Evolutionary conservation across 64 coral and sea anemone species (phyloP), one percentile per base, ranked within the genome.

Genomic region (Porites australiensis): DNA sequence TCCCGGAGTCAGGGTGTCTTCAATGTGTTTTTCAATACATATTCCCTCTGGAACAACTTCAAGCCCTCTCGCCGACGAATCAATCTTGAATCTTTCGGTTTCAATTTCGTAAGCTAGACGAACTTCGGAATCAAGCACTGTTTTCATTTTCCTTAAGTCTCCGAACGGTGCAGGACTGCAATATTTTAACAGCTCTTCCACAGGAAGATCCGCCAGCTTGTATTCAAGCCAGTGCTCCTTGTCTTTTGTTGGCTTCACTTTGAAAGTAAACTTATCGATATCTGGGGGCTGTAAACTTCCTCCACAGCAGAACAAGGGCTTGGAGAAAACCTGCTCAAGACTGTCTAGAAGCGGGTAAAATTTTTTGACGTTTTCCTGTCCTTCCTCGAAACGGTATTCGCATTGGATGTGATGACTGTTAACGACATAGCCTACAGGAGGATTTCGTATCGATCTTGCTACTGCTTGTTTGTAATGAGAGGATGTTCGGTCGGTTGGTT

Each of bases 141-240:
- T 89, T 79, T 89, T 50, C 74, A 89, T 89, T 66, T 61, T 72
- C 8, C 67, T 79, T 21, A 89, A 13, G 88, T 89, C 88, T 65
- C 88, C 88, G 79, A 89, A 89, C 60, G 74, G 55, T 89, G 74
- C 88, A n/a, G 72, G 88, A 65, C 58, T 52, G 46, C 88, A 89
- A 21, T 79, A 67, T 46, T 79, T n/a, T 10, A 89, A 22, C 16
- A 89, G 19, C 74, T 89, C 59, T 1, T 78, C 74, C 15, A 76
- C 12, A 7, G 18, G 59, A 78, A 77, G 74, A 76, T 89, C 22
- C 6, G 75, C 7, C 3, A 89, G 52, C 23, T 18, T 15, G 20
- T 65, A 89, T 44, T 89, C 88, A 27, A 18, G 64, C 74, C 88
- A 89, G 4, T 65, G 5, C 53, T 5, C 1, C 15, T 89, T 48